Percentiles rank a stretch among this genome's conserved stretches.
Conservation (phyloP, 2,113 vertebrate genomes). For the Hymenochirus boettgeri region DNA sequence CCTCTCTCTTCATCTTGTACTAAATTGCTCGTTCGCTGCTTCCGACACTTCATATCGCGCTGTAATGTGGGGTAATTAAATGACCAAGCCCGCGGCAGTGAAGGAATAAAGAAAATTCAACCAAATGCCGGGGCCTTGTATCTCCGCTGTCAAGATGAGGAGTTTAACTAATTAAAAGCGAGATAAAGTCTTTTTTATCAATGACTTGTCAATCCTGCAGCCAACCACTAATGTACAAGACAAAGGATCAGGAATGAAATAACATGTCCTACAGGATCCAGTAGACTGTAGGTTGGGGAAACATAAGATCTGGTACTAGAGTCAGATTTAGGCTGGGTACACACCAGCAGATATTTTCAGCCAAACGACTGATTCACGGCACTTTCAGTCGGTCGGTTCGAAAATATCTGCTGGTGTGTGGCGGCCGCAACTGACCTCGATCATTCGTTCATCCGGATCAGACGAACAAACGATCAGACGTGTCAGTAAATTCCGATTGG, state of each 20-base stretch:
- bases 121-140: constrained; percentile 25
- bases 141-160: constrained; percentile 36
- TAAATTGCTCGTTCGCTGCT: constrained; percentile 6
- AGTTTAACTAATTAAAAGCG: constrained; percentile 39
- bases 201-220: constrained; percentile 37
- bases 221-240: constrained; percentile 15
- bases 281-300: not conserved
- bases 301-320: no score
- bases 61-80: constrained; percentile 29
- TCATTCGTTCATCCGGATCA: no score
- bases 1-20: not conserved
- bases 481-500: no score
- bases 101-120: constrained; percentile 22
- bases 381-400: no score
- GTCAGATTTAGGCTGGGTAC: no score
- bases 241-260: constrained; percentile 13
- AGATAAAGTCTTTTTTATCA: constrained; percentile 39
- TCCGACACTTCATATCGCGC: constrained; percentile 3
- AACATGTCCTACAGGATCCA: not conserved
- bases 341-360: no score
- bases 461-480: no score
- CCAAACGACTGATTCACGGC: no score
- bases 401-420: no score
- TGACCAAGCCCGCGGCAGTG: constrained; percentile 13
- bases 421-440: no score